Percentiles rank a stretch among this genome's conserved stretches.
phyloP scores from a whole-genome alignment of 53 echinoderm and acorn worm species.

The Echinarachnius parma region DNA sequence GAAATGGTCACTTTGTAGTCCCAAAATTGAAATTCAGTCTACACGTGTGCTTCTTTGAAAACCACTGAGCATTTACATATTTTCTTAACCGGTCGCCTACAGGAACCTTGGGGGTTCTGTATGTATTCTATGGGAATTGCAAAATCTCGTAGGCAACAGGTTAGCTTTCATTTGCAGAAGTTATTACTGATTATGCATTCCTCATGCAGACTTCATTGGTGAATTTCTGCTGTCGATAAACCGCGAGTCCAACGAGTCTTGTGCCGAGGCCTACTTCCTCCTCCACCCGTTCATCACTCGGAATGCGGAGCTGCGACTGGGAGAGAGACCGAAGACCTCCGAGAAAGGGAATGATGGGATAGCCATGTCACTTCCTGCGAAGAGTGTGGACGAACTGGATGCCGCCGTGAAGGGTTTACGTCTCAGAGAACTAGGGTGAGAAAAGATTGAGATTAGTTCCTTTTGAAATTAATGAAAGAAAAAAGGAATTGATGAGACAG shows the following conservation, averaged over 20 bases:
- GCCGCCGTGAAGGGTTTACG: constrained; percentile 52
- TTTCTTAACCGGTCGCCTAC: too few species aligned
- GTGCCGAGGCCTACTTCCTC: constrained; percentile 58
- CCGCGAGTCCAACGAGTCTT: constrained; percentile 43
- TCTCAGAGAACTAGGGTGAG: constrained; percentile 82
- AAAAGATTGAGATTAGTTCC: not conserved
- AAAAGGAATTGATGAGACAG: too few species aligned
- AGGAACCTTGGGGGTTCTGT: too few species aligned
- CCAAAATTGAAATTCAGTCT: too few species aligned
- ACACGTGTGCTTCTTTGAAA: too few species aligned
- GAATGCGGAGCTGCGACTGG: constrained; percentile 32
- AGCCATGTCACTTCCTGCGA: constrained; percentile 52
- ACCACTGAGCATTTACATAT: too few species aligned
- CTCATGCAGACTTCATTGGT: constrained; percentile 48
- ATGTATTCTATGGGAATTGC: too few species aligned
- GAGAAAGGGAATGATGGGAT: not conserved
- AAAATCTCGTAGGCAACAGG: too few species aligned
- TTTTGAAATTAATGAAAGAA: not conserved
- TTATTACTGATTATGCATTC: too few species aligned
- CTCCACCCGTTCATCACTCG: constrained; percentile 86
- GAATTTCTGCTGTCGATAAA: constrained; percentile 83
- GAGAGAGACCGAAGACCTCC: not conserved
- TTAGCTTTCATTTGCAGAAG: too few species aligned
- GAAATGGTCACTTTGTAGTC: too few species aligned
- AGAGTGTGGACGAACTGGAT: constrained; percentile 67